Conservation (phyloP, 2,113 vertebrate genomes). For the Lycocorax pyrrhopterus region DNA sequence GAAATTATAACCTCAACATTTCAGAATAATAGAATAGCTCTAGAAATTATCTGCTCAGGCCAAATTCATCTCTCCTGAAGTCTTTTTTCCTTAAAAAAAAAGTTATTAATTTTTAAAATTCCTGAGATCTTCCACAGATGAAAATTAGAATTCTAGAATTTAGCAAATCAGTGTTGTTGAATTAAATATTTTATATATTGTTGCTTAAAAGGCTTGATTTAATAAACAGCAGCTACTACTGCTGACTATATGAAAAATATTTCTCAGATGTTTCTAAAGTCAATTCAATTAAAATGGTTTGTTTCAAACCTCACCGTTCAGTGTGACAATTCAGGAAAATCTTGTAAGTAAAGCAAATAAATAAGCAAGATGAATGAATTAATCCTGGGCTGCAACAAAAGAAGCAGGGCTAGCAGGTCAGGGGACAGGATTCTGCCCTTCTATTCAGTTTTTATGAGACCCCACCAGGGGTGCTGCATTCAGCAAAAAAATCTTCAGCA, state of each 20-base stretch:
- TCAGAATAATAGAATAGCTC: not conserved
- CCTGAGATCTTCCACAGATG: not conserved
- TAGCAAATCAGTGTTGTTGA: not conserved
- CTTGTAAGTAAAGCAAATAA: not conserved
- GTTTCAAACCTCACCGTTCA: not conserved
- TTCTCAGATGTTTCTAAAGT: not conserved
- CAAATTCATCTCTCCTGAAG: not conserved
- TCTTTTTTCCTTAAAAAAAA: not conserved
- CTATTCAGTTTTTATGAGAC: not conserved
- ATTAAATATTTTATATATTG: not conserved
- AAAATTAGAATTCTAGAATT: not conserved
- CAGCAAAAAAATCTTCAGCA: not conserved
- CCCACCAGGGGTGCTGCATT: rapidly evolving
- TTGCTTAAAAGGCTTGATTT: not conserved
- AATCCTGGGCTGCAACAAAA: not conserved
- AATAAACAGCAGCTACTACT: not conserved
- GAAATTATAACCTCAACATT: not conserved
- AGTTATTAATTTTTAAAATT: not conserved
- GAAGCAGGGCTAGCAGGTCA: not conserved
- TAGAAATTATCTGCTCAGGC: not conserved
- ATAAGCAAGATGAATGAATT: not conserved
- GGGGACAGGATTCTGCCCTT: not conserved
- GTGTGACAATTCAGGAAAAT: not conserved
- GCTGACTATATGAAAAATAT: not conserved
- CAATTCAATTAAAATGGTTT: not conserved